Evolutionary conservation across 2,888 invertebrate species (phyloP), one percentile per base, ranked within the genome.

Genomic region (Blastobasis adustella): DNA sequence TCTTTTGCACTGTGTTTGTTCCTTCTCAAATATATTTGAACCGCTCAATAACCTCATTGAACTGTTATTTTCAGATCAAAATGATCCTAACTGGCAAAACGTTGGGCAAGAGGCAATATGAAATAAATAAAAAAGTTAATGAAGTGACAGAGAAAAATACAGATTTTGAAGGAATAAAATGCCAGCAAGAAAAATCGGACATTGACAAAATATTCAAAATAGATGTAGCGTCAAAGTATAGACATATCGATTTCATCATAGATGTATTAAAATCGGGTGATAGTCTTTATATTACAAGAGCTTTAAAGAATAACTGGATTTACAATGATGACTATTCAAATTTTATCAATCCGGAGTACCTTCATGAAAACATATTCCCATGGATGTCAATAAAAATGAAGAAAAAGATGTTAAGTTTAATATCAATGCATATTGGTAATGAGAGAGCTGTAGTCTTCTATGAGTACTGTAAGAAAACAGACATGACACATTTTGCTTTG

Each of bases 371-470:
- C 45, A 57, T 83, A 37, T 78, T 83, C 53, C 77, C 83, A 5
- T 61, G 54, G 0, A 81, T 82, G 78, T 79, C 84, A 4, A 50
- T 58, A 2, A 79, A 76, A 67, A 78, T 80, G 74, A 79, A 69
- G 52, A 72, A 65, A 41, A 82, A 79, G 51, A 55, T 76, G 37
- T 56, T 84, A 6, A 59, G 62, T 10, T 56, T 60, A 2, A 63
- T 78, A 54, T 67, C 76, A 2, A 53, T 54, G 4, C 43, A 73
- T 47, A 23, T 82, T 3, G 69, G 55, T 53, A 63, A 68, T 56
- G 65, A 69, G 57, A 49, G 79, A 51, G 61, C 67, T 8, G 53
- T 54, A 9, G 50, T 51, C 5, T 84, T 82, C 57, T 76, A 67
- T 50, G 61, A 65, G 7, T 82, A 77, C 54, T 81, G 78, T 49